Conservation (phyloP, 2,888 invertebrate species). For the Artemia sinica region DNA sequence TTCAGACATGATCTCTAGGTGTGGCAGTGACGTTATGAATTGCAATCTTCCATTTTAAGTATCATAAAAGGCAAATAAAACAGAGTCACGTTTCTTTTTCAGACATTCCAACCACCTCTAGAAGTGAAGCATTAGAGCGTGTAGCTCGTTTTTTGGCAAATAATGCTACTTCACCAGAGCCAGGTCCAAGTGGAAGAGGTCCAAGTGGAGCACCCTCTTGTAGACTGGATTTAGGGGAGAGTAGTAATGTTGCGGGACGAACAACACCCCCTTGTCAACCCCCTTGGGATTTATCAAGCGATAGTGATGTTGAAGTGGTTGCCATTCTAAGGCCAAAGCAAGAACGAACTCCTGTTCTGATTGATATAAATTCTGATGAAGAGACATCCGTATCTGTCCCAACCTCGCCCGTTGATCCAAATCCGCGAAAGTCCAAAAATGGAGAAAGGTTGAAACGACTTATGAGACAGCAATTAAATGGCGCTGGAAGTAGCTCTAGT, state of each 20-base stretch:
- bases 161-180: background rate
- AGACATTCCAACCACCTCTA: slow-evolving; percentile 8
- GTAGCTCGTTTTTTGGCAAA: background rate
- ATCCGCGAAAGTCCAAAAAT: slow-evolving; percentile 5
- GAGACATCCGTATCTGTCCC: background rate
- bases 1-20: no score
- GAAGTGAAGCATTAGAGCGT: background rate
- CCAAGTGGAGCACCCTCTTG: background rate
- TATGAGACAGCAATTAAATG: background rate
- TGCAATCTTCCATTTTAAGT: no score
- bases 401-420: background rate
- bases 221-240: background rate
- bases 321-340: background rate
- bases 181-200: background rate
- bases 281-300: background rate
- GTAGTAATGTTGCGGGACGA: no score
- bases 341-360: background rate
- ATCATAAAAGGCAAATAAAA: no score
- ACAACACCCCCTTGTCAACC: background rate
- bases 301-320: slow-evolving; percentile 3
- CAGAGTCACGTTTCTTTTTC: no score
- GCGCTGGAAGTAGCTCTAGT: background rate
- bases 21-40: no score
- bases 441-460: background rate
- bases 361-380: background rate